phyloP scores from a whole-genome alignment of 2,888 invertebrate genomes.

The Tachina lurida region DNA sequence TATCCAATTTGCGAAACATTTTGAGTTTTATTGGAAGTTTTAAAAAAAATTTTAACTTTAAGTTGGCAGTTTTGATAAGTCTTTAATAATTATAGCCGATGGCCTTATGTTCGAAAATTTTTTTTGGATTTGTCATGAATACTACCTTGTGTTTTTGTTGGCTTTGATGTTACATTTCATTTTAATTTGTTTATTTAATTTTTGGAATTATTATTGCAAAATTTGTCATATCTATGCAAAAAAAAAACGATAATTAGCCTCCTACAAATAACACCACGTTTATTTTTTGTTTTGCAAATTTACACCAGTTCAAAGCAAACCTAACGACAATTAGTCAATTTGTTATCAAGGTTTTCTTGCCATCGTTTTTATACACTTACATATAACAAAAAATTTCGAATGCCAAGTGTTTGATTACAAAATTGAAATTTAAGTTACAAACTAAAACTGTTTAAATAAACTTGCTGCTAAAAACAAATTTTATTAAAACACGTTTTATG shows the following conservation, averaged over 20 bases:
- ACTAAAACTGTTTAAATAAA: constrained; percentile 44
- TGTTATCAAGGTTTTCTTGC: constrained; percentile 58
- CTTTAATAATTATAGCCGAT: too few relatives aligned
- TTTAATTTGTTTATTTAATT: neutral
- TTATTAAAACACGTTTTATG: constrained; percentile 53
- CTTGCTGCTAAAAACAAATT: constrained; percentile 2
- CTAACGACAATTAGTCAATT: constrained; percentile 22
- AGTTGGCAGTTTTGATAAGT: too few relatives aligned
- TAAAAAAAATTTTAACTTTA: too few relatives aligned
- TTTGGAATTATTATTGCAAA: neutral
- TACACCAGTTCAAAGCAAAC: neutral
- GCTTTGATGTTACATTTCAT: neutral
- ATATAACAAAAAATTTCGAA: constrained; percentile 41
- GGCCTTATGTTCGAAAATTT: too few relatives aligned
- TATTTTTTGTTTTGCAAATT: neutral
- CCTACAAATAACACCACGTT: neutral
- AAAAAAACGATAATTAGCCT: constrained; percentile 20
- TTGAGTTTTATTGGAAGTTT: too few relatives aligned
- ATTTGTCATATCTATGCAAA: neutral
- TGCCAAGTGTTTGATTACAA: constrained; percentile 55
- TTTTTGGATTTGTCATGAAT: too few relatives aligned
- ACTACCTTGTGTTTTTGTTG: too few relatives aligned
- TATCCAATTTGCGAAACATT: too few relatives aligned
- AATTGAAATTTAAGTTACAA: constrained; percentile 40
- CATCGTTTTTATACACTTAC: constrained; percentile 12